Evolutionary conservation across 2,113 vertebrate genomes (phyloP).

Genomic region (Hippocampus zosterae): DNA sequence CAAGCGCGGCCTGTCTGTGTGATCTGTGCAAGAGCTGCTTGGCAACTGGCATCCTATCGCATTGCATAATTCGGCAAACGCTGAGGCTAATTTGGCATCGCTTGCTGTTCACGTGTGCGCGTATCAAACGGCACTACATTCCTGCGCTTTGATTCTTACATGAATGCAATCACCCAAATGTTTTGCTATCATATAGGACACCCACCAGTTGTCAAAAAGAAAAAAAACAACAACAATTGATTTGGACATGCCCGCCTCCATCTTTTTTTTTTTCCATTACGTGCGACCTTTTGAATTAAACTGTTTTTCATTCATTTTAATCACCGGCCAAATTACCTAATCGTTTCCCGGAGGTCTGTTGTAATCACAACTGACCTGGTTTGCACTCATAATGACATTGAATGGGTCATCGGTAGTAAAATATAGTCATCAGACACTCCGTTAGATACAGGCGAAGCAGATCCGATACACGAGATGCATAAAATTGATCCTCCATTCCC

Average conservation of each 20-base stretch:
- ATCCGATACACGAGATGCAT: neutral
- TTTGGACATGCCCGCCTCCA: too few relatives aligned
- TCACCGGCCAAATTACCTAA: neutral
- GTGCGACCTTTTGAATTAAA: neutral
- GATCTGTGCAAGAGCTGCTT: constrained; percentile 55
- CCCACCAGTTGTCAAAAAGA: constrained; percentile 43
- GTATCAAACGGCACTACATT: constrained; percentile 31
- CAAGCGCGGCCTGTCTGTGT: constrained; percentile 42
- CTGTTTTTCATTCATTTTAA: neutral
- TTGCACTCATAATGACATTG: neutral
- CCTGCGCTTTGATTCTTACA: constrained; percentile 46
- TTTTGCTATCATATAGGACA: constrained; percentile 48
- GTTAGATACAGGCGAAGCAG: neutral
- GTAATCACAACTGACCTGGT: neutral
- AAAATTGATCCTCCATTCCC: neutral
- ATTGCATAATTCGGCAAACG: constrained; percentile 48
- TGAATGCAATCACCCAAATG: constrained; percentile 34
- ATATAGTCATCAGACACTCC: neutral
- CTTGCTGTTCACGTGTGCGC: constrained; percentile 33
- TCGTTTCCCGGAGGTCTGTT: neutral
- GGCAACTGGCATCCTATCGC: constrained; percentile 38
- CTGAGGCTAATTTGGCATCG: constrained; percentile 30
- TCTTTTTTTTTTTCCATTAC: neutral
- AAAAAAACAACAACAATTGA: constrained; percentile 31
- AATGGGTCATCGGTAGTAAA: neutral